Evolutionary conservation across 2,113 vertebrate genomes (phyloP).

Genomic region (Rousettus leschenaultii): DNA sequence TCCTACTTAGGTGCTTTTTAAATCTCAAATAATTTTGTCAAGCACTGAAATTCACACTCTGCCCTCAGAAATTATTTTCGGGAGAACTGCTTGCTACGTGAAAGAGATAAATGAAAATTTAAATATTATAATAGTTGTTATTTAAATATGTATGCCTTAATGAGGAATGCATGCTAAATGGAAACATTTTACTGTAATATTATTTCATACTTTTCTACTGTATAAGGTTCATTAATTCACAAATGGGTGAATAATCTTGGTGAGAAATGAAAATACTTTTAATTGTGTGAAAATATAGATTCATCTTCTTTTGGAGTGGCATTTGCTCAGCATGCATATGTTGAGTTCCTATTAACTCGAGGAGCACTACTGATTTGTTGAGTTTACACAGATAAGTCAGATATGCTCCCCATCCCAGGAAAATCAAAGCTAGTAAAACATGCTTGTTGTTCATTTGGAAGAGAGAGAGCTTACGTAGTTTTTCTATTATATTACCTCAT

Average conservation of each 20-base stretch:
- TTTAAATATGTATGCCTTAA: neutral
- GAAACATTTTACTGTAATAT: neutral
- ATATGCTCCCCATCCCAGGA: neutral
- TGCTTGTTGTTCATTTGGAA: neutral
- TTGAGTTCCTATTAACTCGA: neutral
- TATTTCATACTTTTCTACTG: neutral
- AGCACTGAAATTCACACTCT: neutral
- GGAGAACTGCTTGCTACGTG: neutral
- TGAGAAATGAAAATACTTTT: conserved; percentile 1
- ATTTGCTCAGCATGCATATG: neutral
- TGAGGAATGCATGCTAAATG: neutral
- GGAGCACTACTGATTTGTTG: neutral
- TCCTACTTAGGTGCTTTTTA: conserved; percentile 8
- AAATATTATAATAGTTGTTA: neutral
- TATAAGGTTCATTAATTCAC: neutral
- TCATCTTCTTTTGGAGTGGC: neutral
- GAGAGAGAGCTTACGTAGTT: neutral
- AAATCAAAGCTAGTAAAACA: neutral
- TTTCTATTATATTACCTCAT: neutral
- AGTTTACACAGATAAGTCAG: neutral
- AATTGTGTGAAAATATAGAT: neutral
- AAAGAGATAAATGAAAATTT: neutral
- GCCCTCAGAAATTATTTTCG: neutral
- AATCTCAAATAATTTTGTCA: conserved; percentile 27
- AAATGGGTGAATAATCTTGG: neutral